Conservation (phyloP, 1,140 invertebrate genomes). For the Apis florea region DNA sequence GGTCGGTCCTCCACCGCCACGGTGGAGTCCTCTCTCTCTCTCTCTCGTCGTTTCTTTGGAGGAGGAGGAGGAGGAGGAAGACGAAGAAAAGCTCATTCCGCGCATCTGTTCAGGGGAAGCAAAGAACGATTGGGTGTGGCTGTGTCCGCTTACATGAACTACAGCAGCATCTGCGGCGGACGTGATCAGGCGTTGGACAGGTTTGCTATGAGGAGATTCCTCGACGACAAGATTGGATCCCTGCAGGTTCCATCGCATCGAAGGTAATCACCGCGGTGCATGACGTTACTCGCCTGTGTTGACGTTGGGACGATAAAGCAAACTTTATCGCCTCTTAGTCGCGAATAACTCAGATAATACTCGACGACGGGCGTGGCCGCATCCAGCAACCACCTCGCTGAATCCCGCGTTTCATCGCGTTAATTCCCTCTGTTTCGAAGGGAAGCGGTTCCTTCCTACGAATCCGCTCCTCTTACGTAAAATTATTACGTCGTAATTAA, state of each 20-base stretch:
- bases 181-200: conserved; percentile 94
- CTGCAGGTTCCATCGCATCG: conserved; percentile 93
- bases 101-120: conserved; percentile 81
- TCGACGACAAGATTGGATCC: conserved; percentile 91
- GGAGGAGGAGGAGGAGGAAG: background rate
- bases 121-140: conserved; percentile 91
- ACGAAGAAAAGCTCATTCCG: background rate
- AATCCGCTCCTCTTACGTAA: background rate
- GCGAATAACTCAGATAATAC: conserved; percentile 35
- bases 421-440: conserved; percentile 17
- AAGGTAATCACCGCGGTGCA: conserved; percentile 82
- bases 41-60: no score
- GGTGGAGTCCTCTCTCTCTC: no score
- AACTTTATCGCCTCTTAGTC: conserved; percentile 24
- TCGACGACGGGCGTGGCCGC: conserved; percentile 1
- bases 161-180: conserved; percentile 94
- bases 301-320: conserved; percentile 42
- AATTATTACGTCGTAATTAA: conserved; percentile 31
- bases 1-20: no score
- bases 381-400: background rate
- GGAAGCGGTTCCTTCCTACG: background rate
- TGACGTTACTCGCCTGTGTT: conserved; percentile 28
- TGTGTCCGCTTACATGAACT: conserved; percentile 96
- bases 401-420: conserved; percentile 12
- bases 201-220: conserved; percentile 94